These are phyloP conservation scores for Agrilus biguttatus DNA, from an alignment of 2,888 invertebrate genomes.

Conservation along the genomic window DNA sequence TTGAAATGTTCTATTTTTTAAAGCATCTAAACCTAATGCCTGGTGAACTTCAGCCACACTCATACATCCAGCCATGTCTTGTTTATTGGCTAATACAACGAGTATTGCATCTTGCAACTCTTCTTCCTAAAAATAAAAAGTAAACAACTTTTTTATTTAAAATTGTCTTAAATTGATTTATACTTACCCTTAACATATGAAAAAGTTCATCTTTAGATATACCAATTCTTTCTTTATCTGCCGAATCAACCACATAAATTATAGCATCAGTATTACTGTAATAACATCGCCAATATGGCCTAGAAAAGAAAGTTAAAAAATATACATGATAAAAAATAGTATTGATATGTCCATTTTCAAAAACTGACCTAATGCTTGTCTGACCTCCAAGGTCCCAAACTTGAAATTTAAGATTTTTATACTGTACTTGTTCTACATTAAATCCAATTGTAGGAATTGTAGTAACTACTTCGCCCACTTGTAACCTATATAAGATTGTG, in stretches of 20 bases:
- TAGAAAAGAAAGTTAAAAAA: conserved; percentile 23
- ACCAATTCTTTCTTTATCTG: conserved; percentile 96
- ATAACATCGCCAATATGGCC: conserved; percentile 99
- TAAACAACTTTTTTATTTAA: not conserved
- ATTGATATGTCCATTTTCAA: not conserved
- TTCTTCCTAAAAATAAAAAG: conserved; percentile 60
- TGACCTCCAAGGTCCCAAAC: conserved; percentile 99
- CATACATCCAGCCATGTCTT: conserved; percentile 97
- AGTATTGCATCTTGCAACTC: conserved; percentile 91
- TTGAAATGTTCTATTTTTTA: conserved; percentile 96
- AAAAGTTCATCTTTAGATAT: conserved; percentile 97
- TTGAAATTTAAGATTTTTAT: conserved; percentile 98
- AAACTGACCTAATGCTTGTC: conserved; percentile 82
- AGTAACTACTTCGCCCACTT: conserved; percentile 97
- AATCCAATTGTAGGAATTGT: conserved; percentile 98
- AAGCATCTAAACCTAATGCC: conserved; percentile 83
- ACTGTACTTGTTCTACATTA: conserved; percentile 98
- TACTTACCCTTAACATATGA: conserved; percentile 85
- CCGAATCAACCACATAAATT: conserved; percentile 98
- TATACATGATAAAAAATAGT: too few species aligned
- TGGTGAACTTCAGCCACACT: conserved; percentile 94
- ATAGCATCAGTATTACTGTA: conserved; percentile 99
- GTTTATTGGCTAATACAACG: conserved; percentile 96
- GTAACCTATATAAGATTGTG: conserved; percentile 92
- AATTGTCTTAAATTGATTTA: not conserved